These are phyloP conservation scores for Bungarus multicinctus DNA, from an alignment of 2,113 vertebrate genomes.

Conservation along the genomic window DNA sequence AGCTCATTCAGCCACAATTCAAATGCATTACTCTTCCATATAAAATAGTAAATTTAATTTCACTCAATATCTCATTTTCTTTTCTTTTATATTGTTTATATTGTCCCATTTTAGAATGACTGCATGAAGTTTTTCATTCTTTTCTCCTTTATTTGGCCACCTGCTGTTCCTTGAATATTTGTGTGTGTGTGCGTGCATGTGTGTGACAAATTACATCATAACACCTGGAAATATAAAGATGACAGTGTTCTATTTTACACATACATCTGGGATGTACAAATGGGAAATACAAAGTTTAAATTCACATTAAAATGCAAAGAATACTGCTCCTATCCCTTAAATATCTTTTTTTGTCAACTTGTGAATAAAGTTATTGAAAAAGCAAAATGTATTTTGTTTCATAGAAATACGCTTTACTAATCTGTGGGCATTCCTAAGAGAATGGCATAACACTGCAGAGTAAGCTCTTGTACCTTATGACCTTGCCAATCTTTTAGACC, in stretches of 20 bases:
- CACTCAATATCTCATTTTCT: not conserved
- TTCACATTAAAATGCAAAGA: not conserved
- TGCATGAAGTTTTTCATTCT: not conserved
- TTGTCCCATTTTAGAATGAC: not conserved
- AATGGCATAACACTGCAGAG: not conserved
- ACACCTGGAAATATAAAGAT: not conserved
- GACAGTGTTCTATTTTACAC: not conserved
- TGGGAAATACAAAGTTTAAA: not conserved
- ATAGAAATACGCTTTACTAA: not conserved
- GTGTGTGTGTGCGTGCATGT: too few relatives aligned
- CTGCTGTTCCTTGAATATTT: not conserved
- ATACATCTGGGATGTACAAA: not conserved
- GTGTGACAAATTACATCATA: not conserved
- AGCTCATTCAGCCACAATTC: not conserved
- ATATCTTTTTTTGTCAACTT: not conserved
- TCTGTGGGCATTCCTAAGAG: not conserved
- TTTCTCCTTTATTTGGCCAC: too few relatives aligned
- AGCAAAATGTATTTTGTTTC: not conserved
- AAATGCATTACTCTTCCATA: not conserved
- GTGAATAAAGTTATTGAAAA: not conserved
- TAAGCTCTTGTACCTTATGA: not conserved
- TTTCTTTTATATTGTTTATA: not conserved
- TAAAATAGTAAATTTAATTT: not conserved
- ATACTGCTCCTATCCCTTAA: not conserved
- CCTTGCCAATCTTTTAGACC: not conserved